phyloP scores from a whole-genome alignment of 2,797 vertebrate genomes.

The Hippocampus kuda region DNA sequence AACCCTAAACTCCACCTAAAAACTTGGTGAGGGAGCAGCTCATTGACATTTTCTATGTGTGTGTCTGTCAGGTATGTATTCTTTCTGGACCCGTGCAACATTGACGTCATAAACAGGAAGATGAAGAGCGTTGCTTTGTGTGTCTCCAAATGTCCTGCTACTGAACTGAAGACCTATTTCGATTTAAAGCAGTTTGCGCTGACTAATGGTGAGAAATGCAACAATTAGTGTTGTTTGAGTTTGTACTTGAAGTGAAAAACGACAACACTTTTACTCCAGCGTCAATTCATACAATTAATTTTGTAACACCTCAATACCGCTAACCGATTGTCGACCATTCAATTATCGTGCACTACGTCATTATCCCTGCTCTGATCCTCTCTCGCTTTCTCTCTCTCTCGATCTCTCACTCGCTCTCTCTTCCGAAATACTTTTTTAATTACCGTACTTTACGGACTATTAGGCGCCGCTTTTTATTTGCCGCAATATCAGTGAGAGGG shows the following conservation, averaged over 20 bases:
- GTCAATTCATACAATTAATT: background rate
- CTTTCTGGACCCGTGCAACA: slow-evolving; percentile 92
- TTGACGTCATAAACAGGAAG: slow-evolving; percentile 80
- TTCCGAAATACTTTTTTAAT: background rate
- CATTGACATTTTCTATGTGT: background rate
- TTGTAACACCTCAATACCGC: background rate
- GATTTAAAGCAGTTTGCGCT: slow-evolving; percentile 82
- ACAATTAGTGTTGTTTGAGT: background rate
- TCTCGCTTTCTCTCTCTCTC: background rate
- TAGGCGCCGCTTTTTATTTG: no score
- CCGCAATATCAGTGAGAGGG: no score
- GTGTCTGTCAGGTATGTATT: slow-evolving; percentile 79
- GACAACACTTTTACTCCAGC: background rate
- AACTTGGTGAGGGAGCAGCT: background rate
- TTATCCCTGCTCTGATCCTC: background rate
- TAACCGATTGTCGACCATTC: no score
- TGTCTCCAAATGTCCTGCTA: slow-evolving; percentile 78
- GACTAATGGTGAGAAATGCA: slow-evolving; percentile 74
- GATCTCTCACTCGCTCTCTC: no score
- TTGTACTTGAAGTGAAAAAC: background rate
- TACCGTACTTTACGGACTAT: background rate
- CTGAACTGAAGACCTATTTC: slow-evolving; percentile 67
- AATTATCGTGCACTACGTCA: no score
- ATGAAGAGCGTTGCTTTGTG: slow-evolving; percentile 87
- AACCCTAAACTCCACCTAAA: background rate